phyloP scores from a whole-genome alignment of 2,797 vertebrate genomes.

The Coregonus ussuriensis region DNA sequence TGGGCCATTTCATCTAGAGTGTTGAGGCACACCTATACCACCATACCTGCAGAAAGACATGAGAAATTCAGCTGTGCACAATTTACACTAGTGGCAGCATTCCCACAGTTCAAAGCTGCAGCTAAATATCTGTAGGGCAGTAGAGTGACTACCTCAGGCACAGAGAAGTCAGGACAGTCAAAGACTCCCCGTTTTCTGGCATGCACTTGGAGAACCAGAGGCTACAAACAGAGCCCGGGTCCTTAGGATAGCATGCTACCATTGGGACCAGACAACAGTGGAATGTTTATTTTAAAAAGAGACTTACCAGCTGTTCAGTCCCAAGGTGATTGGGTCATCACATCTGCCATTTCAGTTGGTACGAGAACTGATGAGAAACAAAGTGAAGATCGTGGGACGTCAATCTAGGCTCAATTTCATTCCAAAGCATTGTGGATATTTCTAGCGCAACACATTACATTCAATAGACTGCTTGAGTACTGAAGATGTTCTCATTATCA shows the following conservation, averaged over 20 bases:
- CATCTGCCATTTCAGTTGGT: neutral
- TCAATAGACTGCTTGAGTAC: slow-evolving; percentile 24
- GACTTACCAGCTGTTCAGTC: neutral
- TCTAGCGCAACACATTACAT: neutral
- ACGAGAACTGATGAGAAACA: neutral
- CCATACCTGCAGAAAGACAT: neutral
- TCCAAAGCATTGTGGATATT: neutral
- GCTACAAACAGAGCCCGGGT: slow-evolving; percentile 71
- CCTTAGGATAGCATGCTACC: slow-evolving; percentile 83
- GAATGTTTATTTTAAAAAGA: neutral
- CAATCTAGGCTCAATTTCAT: neutral
- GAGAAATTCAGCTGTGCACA: neutral
- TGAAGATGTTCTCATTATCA: slow-evolving; percentile 57
- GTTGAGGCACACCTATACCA: neutral
- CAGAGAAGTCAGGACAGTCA: slow-evolving; percentile 76
- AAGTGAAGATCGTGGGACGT: neutral
- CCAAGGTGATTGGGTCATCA: neutral
- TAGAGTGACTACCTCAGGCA: slow-evolving; percentile 83
- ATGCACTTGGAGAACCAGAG: slow-evolving; percentile 84
- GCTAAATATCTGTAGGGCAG: slow-evolving; percentile 77
- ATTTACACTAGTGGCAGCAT: neutral
- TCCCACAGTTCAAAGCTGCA: neutral
- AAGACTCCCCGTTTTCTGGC: slow-evolving; percentile 87
- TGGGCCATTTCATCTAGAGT: neutral
- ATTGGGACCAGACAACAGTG: neutral